A percentile compares a stretch with the other conserved stretches of the same genome.
Conservation (phyloP, 1,140 invertebrate species). For the Phenacoccus solenopsis region DNA sequence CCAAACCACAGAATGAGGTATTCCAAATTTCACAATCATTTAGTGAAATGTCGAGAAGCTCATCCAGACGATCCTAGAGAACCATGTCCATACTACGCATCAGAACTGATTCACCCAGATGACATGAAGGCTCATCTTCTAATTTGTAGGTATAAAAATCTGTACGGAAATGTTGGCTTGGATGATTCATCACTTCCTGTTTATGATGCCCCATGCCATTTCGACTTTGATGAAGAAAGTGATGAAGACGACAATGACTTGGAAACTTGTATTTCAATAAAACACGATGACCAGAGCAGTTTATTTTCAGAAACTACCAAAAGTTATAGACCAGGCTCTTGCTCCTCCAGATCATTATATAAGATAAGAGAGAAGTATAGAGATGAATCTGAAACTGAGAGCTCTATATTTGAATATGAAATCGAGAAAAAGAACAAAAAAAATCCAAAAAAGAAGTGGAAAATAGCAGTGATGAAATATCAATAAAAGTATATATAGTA, state of each 20-base stretch:
- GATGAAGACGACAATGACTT: not conserved
- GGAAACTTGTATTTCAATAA: not conserved
- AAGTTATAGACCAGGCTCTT: not conserved
- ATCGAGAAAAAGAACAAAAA: not conserved
- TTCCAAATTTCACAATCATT: conserved; percentile 11
- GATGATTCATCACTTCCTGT: not conserved
- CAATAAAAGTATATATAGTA: too few relatives aligned
- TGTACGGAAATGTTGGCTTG: not conserved
- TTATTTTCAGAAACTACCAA: not conserved
- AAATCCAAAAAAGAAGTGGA: too few relatives aligned
- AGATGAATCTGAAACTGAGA: not conserved
- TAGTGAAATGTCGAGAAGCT: conserved; percentile 2
- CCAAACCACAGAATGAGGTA: not conserved
- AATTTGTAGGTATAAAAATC: not conserved
- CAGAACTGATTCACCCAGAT: not conserved
- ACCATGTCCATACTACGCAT: conserved; percentile 13
- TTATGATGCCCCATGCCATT: not conserved
- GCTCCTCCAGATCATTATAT: too few relatives aligned
- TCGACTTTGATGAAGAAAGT: not conserved
- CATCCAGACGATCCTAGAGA: not conserved
- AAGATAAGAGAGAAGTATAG: too few relatives aligned
- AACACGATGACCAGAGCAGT: not conserved
- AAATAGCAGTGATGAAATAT: too few relatives aligned
- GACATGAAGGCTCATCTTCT: not conserved
- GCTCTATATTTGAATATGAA: not conserved